These are phyloP conservation scores for Drosophila cardini DNA, from an alignment of 1,140 invertebrate genomes.

Conservation along the genomic window DNA sequence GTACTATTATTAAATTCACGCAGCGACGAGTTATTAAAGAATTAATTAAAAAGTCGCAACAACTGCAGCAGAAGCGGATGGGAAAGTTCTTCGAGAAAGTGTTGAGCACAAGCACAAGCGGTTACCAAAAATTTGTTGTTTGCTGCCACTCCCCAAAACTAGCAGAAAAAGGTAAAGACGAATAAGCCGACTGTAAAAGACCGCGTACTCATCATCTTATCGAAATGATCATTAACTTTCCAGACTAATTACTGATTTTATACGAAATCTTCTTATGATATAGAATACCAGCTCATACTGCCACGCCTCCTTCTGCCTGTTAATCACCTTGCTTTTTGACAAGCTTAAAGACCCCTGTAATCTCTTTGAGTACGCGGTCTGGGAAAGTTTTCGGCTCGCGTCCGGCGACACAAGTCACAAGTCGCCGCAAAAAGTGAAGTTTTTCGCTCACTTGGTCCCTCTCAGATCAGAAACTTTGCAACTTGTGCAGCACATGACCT, in stretches of 20 bases:
- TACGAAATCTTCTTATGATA: too few relatives aligned
- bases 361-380: too few relatives aligned
- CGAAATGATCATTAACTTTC: too few relatives aligned
- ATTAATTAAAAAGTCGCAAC: conserved; percentile 25
- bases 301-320: too few relatives aligned
- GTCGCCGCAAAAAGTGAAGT: conserved; percentile 63
- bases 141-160: background rate
- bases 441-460: conserved; percentile 12
- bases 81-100: conserved; percentile 49
- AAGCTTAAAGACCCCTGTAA: too few relatives aligned
- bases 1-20: conserved; percentile 5
- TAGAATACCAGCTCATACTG: too few relatives aligned
- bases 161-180: too few relatives aligned
- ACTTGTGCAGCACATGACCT: conserved; percentile 42
- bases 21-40: conserved; percentile 26
- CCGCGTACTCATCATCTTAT: too few relatives aligned
- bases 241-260: too few relatives aligned
- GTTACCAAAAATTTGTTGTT: conserved; percentile 59
- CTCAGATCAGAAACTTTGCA: conserved; percentile 22
- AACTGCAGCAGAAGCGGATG: background rate
- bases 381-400: conserved; percentile 45
- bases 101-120: conserved; percentile 69
- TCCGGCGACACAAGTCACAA: conserved; percentile 34
- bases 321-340: too few relatives aligned
- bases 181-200: too few relatives aligned